Evolutionary conservation across 1,140 invertebrate species (phyloP).

Genomic region (Whitmania pigra): DNA sequence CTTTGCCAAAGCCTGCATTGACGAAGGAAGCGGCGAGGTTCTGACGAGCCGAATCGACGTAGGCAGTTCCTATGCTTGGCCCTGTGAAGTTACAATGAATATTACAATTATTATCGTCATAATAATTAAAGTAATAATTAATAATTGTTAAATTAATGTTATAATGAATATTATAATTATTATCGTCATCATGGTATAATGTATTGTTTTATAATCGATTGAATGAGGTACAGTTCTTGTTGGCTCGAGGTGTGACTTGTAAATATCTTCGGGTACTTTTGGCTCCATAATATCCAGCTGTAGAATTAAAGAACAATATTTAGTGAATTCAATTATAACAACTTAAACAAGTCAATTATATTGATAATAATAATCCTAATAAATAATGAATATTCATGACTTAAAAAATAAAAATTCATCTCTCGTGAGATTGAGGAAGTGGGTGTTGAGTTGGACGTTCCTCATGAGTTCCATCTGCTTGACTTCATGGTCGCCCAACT

Average conservation of each 20-base stretch:
- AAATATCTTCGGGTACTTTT: slow-evolving; percentile 97
- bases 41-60: slow-evolving; percentile 74
- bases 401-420: slow-evolving; percentile 40
- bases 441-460: slow-evolving; percentile 87
- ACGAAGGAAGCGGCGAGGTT: slow-evolving; percentile 97
- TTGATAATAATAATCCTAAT: neutral
- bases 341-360: neutral
- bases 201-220: too few relatives aligned
- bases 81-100: slow-evolving; percentile 44
- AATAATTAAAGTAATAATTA: too few relatives aligned
- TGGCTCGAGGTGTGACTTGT: slow-evolving; percentile 89
- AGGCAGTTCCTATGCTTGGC: slow-evolving; percentile 55
- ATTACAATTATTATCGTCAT: too few relatives aligned
- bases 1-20: slow-evolving; percentile 92
- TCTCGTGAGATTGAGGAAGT: slow-evolving; percentile 93
- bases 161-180: too few relatives aligned
- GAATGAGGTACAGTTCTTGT: slow-evolving; percentile 35
- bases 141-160: too few relatives aligned
- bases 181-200: too few relatives aligned
- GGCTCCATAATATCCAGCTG: slow-evolving; percentile 97
- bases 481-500: slow-evolving; percentile 55
- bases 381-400: neutral
- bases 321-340: neutral
- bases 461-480: slow-evolving; percentile 90
- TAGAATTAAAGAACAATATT: slow-evolving; percentile 10